Percentiles rank a stretch among this genome's conserved stretches.
phyloP scores from a whole-genome alignment of 2,113 vertebrate genomes.

The Miniopterus natalensis region DNA sequence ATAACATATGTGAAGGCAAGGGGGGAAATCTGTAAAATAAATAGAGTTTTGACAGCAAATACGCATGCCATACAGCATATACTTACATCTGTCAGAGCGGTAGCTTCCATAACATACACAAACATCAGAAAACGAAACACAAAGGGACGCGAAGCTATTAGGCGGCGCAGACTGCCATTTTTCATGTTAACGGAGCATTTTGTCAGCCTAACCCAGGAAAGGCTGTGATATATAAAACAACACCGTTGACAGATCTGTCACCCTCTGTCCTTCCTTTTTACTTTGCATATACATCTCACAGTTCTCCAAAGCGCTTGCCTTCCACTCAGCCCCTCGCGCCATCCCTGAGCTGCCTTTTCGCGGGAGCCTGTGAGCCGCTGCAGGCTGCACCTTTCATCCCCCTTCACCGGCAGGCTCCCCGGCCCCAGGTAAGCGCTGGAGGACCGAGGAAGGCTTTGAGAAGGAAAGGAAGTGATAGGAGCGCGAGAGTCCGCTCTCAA shows the following conservation, averaged over 20 bases:
- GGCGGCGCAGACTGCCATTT: conserved; percentile 72
- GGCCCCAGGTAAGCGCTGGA: conserved; percentile 70
- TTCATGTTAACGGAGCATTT: conserved; percentile 82
- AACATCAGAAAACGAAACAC: conserved; percentile 73
- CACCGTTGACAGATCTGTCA: conserved; percentile 63
- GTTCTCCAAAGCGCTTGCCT: conserved; percentile 72
- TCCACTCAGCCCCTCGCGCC: conserved; percentile 73
- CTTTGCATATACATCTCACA: conserved; percentile 66
- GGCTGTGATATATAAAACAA: conserved; percentile 60
- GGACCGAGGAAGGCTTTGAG: conserved; percentile 73
- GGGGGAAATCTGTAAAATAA: conserved; percentile 23
- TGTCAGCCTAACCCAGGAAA: conserved; percentile 66
- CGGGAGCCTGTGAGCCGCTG: conserved; percentile 40
- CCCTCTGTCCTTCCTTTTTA: conserved; percentile 53
- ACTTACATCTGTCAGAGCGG: conserved; percentile 51
- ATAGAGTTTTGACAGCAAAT: conserved; percentile 43
- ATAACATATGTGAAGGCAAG: conserved; percentile 29
- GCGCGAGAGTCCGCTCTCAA: conserved; percentile 77
- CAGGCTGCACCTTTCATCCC: conserved; percentile 70
- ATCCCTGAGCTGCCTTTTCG: conserved; percentile 67
- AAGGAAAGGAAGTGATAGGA: conserved; percentile 81
- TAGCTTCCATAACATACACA: conserved; percentile 71
- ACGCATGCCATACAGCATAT: not conserved
- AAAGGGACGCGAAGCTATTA: conserved; percentile 72
- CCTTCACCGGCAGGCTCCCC: conserved; percentile 77